Base-by-base conservation (phyloP, 2,113 vertebrate species). In the Rutilus rutilus region DNA sequence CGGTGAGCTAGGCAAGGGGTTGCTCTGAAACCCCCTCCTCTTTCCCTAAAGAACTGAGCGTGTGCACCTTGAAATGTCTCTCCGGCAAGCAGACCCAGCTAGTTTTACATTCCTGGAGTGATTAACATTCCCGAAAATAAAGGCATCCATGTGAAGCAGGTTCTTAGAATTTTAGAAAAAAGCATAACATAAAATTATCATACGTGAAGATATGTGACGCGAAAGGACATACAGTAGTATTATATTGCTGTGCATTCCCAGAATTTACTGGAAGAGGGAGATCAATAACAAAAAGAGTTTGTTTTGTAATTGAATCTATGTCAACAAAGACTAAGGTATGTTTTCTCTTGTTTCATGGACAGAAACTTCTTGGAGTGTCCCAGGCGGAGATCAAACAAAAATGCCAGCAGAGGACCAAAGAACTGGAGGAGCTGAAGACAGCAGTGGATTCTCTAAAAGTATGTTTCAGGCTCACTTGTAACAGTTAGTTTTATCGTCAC, bases 391-490 rank as follows among this genome's bases (percentile, higher is more conserved):
- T 96, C 78, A 93, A 84, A 88, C 94, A 95, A 78, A 96, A 96
- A 93, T 93, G 93, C 30, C 94, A 96, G 89, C 94, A 95, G 82
- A 94, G 95, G 52, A 92, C 94, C 88, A 96, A 96, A 90, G 95
- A 96, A 89, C 89, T 96, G 89, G 95, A 96, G 21, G 95, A 96
- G 85, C 90, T 96, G 71, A 94, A 93, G 87, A 95, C 94, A 1
- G 92, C 94, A 2, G 94, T 95, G 86, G 95, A 96, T 87, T 96
- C 95, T 6, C 88, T 96, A 23, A 96, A 96, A 90, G 95, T 95
- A 86, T 85, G 87, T 84, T 67, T 42, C n/a, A 47, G 69, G 77
- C 33, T 86, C 30, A 8, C 39, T n/a, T 62, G 25, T 33, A 87
- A 33, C 42, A 54, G n/a, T 84, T 36, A 21, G 88, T 69, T 21